Percentiles rank a stretch among this genome's conserved stretches.
These are phyloP conservation scores for Eupristina koningsbergeri DNA, from an alignment of 1,140 invertebrate species.

Conservation along the genomic window DNA sequence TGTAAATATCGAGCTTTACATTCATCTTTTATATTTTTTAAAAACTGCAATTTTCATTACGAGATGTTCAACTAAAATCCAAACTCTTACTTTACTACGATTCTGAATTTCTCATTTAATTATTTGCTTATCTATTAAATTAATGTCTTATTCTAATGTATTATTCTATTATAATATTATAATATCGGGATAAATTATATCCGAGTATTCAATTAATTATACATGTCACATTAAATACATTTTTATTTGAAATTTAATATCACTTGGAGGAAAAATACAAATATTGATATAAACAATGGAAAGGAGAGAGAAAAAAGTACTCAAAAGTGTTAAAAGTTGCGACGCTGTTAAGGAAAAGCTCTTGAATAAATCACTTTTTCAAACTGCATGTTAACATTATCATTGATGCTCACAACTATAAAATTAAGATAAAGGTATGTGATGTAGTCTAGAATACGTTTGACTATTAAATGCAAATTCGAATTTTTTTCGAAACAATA, in stretches of 20 bases:
- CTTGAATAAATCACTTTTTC: conserved; percentile 33
- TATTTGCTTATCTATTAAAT: not conserved
- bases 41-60: too few species aligned
- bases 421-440: conserved; percentile 46
- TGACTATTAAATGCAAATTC: not conserved
- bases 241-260: not conserved
- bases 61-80: too few species aligned
- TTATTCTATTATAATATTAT: not conserved
- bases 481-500: conserved; percentile 12
- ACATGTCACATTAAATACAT: not conserved
- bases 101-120: not conserved
- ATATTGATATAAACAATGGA: conserved; percentile 32
- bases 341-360: not conserved
- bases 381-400: conserved; percentile 16
- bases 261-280: not conserved
- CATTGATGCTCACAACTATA: conserved; percentile 23
- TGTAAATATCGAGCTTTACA: too few species aligned
- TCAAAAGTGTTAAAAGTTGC: not conserved
- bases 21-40: too few species aligned
- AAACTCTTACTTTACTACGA: too few species aligned
- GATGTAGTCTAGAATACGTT: not conserved
- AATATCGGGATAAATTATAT: not conserved
- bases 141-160: not conserved
- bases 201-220: not conserved
- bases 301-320: not conserved